Percentiles rank a stretch among this genome's conserved stretches.
Evolutionary conservation across 2,888 invertebrate genomes (phyloP).

Genomic region (Drosophila neutralis): DNA sequence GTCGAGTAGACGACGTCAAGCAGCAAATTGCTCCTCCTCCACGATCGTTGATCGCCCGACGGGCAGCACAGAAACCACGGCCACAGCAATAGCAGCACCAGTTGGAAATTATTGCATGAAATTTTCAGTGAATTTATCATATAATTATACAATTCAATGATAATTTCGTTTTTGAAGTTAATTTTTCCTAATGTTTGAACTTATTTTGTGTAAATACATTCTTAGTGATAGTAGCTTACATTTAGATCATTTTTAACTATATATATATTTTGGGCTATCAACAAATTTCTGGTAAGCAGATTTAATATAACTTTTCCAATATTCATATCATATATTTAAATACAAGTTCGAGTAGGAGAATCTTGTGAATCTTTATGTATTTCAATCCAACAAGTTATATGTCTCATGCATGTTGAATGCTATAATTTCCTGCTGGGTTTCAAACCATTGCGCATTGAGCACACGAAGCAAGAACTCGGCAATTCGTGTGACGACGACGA

Average conservation of each 20-base stretch:
- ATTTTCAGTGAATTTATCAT: conserved; percentile 14
- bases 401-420: neutral
- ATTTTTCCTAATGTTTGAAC: neutral
- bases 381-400: neutral
- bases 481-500: conserved; percentile 29
- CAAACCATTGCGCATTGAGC: conserved; percentile 17
- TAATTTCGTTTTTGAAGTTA: neutral
- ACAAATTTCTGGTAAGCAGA: too few relatives aligned
- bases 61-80: conserved; percentile 42
- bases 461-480: conserved; percentile 39
- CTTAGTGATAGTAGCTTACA: neutral
- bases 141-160: too few relatives aligned
- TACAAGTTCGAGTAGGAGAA: neutral
- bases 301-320: neutral
- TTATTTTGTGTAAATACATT: neutral
- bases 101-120: conserved; percentile 29
- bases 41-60: conserved; percentile 36
- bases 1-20: conserved; percentile 3
- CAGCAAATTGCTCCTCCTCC: conserved; percentile 61
- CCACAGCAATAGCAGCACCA: conserved; percentile 35
- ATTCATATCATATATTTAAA: neutral
- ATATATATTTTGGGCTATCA: neutral
- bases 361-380: neutral
- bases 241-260: neutral
- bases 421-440: conserved; percentile 24